Conservation (phyloP, 1,140 invertebrate species). For the Oncopeltus fasciatus region DNA sequence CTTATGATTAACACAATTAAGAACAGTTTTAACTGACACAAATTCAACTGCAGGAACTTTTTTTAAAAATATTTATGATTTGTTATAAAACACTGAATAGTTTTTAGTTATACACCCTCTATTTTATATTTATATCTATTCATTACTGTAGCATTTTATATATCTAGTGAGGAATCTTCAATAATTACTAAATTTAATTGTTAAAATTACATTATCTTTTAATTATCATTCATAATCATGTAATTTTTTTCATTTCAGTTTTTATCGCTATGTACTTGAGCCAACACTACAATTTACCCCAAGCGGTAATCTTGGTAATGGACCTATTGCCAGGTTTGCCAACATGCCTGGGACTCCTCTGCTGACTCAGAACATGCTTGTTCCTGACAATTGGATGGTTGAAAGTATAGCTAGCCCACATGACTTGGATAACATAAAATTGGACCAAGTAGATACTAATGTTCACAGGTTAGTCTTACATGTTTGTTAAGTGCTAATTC, state of each 20-base stretch:
- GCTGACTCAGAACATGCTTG: constrained; percentile 86
- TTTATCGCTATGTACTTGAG: constrained; percentile 90
- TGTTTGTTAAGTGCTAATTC: not conserved
- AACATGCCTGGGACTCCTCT: constrained; percentile 81
- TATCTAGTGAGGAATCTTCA: too few relatives aligned
- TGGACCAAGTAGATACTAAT: constrained; percentile 69
- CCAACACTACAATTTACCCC: constrained; percentile 67
- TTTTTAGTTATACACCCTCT: too few relatives aligned
- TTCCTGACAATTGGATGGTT: constrained; percentile 98
- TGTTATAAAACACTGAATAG: too few relatives aligned
- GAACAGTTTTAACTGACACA: too few relatives aligned
- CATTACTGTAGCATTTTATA: too few relatives aligned
- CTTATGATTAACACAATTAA: too few relatives aligned
- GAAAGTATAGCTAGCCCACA: constrained; percentile 87
- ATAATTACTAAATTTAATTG: too few relatives aligned
- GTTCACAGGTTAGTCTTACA: constrained; percentile 48
- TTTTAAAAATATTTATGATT: too few relatives aligned
- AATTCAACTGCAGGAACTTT: too few relatives aligned
- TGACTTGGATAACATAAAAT: constrained; percentile 94
- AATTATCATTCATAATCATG: not conserved
- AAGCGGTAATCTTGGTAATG: constrained; percentile 45
- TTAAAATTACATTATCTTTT: too few relatives aligned
- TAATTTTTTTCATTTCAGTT: constrained; percentile 40
- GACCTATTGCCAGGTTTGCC: constrained; percentile 68
- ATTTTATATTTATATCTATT: too few relatives aligned